Base-by-base conservation (phyloP, 2,888 invertebrate species). In the Xanthorhoe spadicearia region DNA sequence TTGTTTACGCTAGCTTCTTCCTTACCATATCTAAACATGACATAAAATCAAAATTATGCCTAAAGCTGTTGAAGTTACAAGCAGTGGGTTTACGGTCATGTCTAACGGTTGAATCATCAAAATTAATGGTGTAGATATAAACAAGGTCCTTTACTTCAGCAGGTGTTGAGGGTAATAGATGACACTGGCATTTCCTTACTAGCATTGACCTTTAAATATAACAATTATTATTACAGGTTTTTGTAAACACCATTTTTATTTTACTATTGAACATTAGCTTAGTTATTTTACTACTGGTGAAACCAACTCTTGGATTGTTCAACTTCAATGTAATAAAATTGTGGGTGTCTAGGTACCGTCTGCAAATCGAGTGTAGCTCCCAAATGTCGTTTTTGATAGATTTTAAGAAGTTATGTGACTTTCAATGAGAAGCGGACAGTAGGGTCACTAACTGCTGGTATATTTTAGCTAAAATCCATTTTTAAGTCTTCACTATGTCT, bases 81-180 rank as follows among this genome's bases (percentile, higher is more conserved):
- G 8, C 8, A 38, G 52, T 52, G 15, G 10, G 43, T 46, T 52
- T 60, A 60, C 46, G 43, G 52, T 46, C 46, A 23, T 52, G 60
- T 50, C 35, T 35, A 28, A 35, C 17, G 10, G 51, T 13, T 55
- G 32, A 48, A 49, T 49, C 35, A 51, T 62, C n/a, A 56, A 56
- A 62, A 23, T 28, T 13, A 62, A 62, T 43, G 51, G 43, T 51
- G 60, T 65, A 57, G 60, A 51, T 56, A 54, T 69, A 52, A 68
- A 52, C 62, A 52, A 57, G 53, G 54, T 48, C 49, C 50, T 60
- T 75, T 57, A 68, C 59, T 64, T 65, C 38, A 66, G 74, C 78
- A 78, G 76, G 77, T 77, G 78, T 68, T 13, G 75, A 74, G 70
- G 74, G 70, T 64, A 64, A 66, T 77, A 74, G 71, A 79, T 78